Conservation (phyloP, 1,140 invertebrate genomes). For the Temnothorax nylanderi region DNA sequence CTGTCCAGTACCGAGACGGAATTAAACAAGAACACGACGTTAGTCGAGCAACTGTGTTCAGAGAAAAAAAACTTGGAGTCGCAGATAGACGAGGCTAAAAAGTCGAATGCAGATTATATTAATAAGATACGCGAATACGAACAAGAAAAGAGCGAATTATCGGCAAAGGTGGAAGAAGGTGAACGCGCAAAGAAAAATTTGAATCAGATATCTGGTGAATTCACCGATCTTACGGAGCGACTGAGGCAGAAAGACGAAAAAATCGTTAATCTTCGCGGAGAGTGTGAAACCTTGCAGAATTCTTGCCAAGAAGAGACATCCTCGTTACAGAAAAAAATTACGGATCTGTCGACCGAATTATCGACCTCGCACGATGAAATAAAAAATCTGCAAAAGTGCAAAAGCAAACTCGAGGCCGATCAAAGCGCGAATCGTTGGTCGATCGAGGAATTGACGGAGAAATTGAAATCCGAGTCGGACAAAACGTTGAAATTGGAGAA, state of each 20-base stretch:
- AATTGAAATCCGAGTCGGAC: conserved; percentile 64
- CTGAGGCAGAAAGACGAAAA: conserved; percentile 82
- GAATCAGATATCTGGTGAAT: conserved; percentile 63
- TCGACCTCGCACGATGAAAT: conserved; percentile 83
- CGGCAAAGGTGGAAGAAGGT: conserved; percentile 66
- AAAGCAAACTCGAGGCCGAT: conserved; percentile 85
- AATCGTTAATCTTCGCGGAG: conserved; percentile 69
- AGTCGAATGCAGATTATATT: conserved; percentile 70
- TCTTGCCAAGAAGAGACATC: conserved; percentile 76
- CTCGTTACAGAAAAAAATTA: conserved; percentile 80
- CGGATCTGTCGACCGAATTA: conserved; percentile 82
- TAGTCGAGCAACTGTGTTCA: conserved; percentile 63
- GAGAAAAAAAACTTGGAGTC: conserved; percentile 71
- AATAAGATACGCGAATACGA: conserved; percentile 67
- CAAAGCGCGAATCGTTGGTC: conserved; percentile 69
- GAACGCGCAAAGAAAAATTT: conserved; percentile 67
- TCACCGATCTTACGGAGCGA: conserved; percentile 67
- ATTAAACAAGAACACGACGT: conserved; percentile 65
- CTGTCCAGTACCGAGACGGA: conserved; percentile 65
- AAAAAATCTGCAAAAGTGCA: conserved; percentile 83
- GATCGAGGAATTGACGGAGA: conserved; percentile 73
- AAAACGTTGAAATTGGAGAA: conserved; percentile 65
- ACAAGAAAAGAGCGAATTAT: conserved; percentile 69
- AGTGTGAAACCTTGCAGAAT: conserved; percentile 79
- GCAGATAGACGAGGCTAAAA: conserved; percentile 69